Conservation (phyloP, 1,140 invertebrate genomes). For the Brachionus rotundiformis region DNA sequence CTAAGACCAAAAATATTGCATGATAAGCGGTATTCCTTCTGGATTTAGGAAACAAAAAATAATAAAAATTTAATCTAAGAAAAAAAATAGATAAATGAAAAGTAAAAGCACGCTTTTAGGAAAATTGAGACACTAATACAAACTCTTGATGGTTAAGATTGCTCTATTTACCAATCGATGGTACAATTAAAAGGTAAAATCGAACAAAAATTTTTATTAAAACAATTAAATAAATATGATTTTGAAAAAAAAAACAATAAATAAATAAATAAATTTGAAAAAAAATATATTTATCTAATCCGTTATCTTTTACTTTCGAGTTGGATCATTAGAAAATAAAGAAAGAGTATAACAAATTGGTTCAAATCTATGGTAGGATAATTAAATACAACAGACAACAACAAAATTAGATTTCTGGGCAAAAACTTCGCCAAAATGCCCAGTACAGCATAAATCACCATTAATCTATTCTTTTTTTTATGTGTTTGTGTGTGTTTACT, state of each 20-base stretch:
- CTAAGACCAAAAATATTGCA: background rate
- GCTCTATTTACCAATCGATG: too few relatives aligned
- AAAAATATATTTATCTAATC: background rate
- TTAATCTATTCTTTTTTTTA: background rate
- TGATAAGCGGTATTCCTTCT: background rate
- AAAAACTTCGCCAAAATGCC: background rate
- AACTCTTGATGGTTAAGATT: too few relatives aligned
- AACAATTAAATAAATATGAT: constrained; percentile 13
- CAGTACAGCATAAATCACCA: background rate
- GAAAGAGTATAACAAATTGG: background rate
- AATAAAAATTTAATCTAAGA: too few relatives aligned
- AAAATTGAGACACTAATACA: too few relatives aligned
- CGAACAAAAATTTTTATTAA: background rate
- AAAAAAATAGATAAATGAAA: too few relatives aligned
- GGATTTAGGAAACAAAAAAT: too few relatives aligned
- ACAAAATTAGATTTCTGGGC: constrained; percentile 1
- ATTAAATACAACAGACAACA: background rate
- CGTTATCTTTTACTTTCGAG: background rate
- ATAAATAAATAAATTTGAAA: background rate
- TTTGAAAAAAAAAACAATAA: background rate
- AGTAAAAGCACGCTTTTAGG: too few relatives aligned
- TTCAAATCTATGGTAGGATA: background rate
- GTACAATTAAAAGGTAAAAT: too few relatives aligned
- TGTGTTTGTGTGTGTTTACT: too few relatives aligned
- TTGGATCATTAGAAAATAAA: background rate